Evolutionary conservation across 2,888 invertebrate genomes (phyloP), one percentile per base, ranked within the genome.

Genomic region (Spialia ferax): DNA sequence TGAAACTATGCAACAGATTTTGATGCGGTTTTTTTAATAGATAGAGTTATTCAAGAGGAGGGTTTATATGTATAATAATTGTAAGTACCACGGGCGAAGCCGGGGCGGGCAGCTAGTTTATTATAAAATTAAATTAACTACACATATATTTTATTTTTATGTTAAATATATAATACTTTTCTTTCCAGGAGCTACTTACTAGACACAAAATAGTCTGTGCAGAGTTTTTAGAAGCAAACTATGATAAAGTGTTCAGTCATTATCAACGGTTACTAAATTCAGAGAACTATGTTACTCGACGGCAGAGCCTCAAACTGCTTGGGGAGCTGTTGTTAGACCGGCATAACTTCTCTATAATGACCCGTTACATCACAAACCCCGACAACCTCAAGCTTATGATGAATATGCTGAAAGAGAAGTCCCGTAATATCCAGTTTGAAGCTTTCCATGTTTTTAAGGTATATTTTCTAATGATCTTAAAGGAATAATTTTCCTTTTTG

Each of bases 381-480:
- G 99, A 99, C 90, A 99, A 99, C 95, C 95, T 99, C 75, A 99
- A 99, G 92, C 95, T 99, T 77, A 99, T 99, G 99, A 99, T 99
- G 99, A 99, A 99, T 91, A 99, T 99, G 99, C 95, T 99, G 85
- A 98, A 99, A 94, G 99, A 99, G 89, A 98, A 99, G 90, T 99
- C 99, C 80, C 97, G 99, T 82, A 99, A 99, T 95, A 99, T 99
- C 86, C 99, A 99, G 94, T 99, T 99, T 94, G 99, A 99, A 95
- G 99, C 99, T 94, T 99, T 99, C 95, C 99, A 99, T 90, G 99
- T 99, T 82, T 99, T 99, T 95, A 99, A 99, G 97, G 99, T 98
- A 59, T 22, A 15, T 48, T 56, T 11, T 8, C 15, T 18, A 45
- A 18, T 45, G n/a, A n/a, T 15, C 4, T 38, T 5, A 38, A 38